Conservation (phyloP, 2,888 invertebrate species). For the Philereme vetulata region DNA sequence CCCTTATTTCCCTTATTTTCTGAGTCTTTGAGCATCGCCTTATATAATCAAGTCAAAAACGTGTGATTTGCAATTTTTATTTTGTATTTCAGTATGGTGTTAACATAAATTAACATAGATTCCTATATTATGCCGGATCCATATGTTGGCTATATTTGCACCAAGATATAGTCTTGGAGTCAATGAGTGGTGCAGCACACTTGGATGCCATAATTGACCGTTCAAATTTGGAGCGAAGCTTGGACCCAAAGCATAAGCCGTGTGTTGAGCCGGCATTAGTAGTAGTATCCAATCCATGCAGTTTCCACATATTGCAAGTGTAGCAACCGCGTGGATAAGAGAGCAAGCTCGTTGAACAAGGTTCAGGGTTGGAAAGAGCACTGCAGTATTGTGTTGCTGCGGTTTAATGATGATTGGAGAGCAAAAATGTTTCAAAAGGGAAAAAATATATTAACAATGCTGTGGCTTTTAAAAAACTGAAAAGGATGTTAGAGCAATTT, state of each 20-base stretch:
- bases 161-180: no score
- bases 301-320: conserved; percentile 9
- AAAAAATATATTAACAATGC: conserved; percentile 3
- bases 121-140: no score
- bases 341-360: conserved; percentile 21
- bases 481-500: not conserved
- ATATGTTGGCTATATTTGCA: no score
- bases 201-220: no score
- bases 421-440: conserved; percentile 3
- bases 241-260: no score
- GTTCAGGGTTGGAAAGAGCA: conserved; percentile 13
- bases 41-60: conserved; percentile 5
- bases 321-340: conserved; percentile 14
- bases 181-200: no score
- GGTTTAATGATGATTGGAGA: conserved; percentile 17
- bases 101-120: not conserved
- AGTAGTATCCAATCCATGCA: not conserved
- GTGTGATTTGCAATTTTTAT: not conserved
- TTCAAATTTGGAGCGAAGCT: no score
- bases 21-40: conserved; percentile 14
- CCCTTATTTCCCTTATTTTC: conserved; percentile 16
- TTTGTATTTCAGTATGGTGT: not conserved
- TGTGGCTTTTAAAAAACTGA: not conserved
- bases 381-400: conserved; percentile 8
- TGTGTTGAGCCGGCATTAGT: not conserved